Base-by-base conservation (phyloP, 2,888 invertebrate genomes). In the Diarsia brunnea region DNA sequence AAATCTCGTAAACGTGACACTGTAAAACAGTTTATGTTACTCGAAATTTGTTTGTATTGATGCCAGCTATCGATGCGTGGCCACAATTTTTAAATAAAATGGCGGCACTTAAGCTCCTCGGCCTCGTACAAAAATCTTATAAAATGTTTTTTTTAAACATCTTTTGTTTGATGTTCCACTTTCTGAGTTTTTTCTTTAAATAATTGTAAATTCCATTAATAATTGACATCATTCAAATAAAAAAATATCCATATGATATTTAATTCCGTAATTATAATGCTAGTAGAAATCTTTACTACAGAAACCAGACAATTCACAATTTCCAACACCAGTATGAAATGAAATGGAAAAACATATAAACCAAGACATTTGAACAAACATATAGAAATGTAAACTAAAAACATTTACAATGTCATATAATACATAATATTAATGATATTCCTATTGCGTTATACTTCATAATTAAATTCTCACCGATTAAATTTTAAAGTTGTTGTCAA, bases 401-500 rank as follows among this genome's bases (percentile, higher is more conserved):
- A 67, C 75, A 67, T 43, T 16, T 16, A 78, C 68, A 69, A 72
- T 79, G 68, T 8, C 38, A 8, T 80, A 78, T 70, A 72, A 76
- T 79, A 73, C 77, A 89, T 77, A 78, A 89, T 77, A 78, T 21
- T 47, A 60, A 78, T 87, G 81, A 19, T 12, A 2, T 43, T 14
- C 66, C 69, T 85, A 80, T 61, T 12, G 73, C 14, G 1, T 16
- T 16, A 75, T 14, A 45, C 49, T 82, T 55, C 3, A n/a, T 27
- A 24, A 11, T 21, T 16, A 12, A 19, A 66, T 21, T 75, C 86
- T 87, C 86, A 87, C 86, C 88, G 53, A 69, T 67, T 24, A 0
- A 38, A 24, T 47, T 43, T 67, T 43, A n/a, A 58, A 70, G 64
- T 5, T 74, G 76, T 38, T 61, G 43, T 79, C 78, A 87, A 80